A percentile compares a stretch with the other conserved stretches of the same genome.
These are phyloP conservation scores for Semnornis frantzii DNA, from an alignment of 2,113 vertebrate species.

Conservation along the genomic window DNA sequence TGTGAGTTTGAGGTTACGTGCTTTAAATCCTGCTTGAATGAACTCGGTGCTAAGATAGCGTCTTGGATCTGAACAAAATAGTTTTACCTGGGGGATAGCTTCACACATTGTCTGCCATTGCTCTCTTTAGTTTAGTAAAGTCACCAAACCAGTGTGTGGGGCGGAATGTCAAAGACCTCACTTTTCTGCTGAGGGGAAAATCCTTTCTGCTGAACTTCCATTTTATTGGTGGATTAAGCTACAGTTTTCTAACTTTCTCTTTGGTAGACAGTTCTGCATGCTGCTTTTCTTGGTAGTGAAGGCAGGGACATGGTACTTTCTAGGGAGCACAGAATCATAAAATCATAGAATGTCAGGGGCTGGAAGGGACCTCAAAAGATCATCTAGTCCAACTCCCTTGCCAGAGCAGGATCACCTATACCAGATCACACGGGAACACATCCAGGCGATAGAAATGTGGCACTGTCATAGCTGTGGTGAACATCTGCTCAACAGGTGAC, in stretches of 20 bases:
- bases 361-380: no score
- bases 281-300: rapidly evolving
- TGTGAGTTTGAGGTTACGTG: slow-evolving; percentile 18
- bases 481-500: neutral
- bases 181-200: neutral
- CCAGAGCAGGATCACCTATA: no score
- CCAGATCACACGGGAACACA: no score
- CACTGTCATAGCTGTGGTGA: neutral
- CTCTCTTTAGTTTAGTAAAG: neutral
- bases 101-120: neutral
- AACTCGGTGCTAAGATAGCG: neutral
- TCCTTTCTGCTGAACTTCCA: neutral
- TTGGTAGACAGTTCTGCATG: neutral
- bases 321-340: neutral
- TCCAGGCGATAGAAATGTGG: rapidly evolving
- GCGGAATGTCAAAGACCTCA: neutral
- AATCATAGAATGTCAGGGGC: no score
- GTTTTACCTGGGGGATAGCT: neutral
- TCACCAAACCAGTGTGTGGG: neutral
- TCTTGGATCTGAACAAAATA: neutral
- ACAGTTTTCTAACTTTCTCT: neutral
- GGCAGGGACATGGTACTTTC: neutral
- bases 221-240: neutral
- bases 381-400: no score
- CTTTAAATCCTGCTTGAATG: slow-evolving; percentile 19